These are phyloP conservation scores for Balaenoptera acutorostrata DNA, from an alignment of 2,113 vertebrate genomes.

Conservation along the genomic window DNA sequence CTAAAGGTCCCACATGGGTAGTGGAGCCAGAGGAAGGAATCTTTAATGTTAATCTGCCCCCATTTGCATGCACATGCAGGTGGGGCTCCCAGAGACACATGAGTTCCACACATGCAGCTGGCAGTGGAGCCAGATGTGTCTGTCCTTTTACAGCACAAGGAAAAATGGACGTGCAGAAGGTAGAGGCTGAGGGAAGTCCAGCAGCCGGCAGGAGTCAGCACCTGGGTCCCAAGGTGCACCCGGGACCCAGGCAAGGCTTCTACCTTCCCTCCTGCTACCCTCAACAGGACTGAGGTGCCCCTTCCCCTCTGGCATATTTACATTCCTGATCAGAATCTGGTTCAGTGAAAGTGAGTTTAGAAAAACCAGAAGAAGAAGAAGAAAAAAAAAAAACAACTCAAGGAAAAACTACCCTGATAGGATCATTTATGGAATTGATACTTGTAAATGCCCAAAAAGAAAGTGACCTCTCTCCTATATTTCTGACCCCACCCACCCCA, in stretches of 20 bases:
- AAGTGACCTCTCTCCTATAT: accelerated
- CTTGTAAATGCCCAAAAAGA: neutral
- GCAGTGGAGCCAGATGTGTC: accelerated
- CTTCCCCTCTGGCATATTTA: neutral
- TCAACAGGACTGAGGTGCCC: neutral
- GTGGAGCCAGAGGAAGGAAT: no score
- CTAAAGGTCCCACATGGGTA: accelerated
- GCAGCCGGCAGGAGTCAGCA: neutral
- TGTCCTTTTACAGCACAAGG: neutral
- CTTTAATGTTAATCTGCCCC: no score
- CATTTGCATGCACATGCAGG: accelerated
- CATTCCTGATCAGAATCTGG: neutral
- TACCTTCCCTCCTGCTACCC: neutral
- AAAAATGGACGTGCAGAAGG: neutral
- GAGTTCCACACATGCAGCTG: neutral
- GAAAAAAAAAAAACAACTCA: neutral
- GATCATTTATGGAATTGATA: neutral
- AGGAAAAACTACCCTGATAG: neutral
- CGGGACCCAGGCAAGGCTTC: accelerated
- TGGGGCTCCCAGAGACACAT: neutral
- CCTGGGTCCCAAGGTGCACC: no score
- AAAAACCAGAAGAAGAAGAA: neutral
- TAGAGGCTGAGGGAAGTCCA: neutral
- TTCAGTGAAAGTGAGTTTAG: neutral
- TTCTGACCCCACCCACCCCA: neutral